Evolutionary conservation across 37 sponge, comb jelly and placozoan species (phyloP).

Genomic region (Haliclona indistincta): DNA sequence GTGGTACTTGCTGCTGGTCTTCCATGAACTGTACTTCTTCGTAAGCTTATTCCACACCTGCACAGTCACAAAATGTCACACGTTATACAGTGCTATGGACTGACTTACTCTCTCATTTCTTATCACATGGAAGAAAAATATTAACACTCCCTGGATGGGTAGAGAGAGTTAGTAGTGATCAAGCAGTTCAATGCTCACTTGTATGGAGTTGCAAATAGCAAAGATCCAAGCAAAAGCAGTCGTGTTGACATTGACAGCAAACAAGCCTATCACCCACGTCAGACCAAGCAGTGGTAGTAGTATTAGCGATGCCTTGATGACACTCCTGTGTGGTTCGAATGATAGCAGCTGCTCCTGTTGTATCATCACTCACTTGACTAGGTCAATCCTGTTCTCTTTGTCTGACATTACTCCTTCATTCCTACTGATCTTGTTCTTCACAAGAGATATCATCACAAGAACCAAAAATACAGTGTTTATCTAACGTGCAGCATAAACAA

Average conservation of each 20-base stretch:
- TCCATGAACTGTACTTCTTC: no score
- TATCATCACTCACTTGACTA: not conserved
- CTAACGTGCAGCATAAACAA: not conserved
- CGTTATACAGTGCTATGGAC: no score
- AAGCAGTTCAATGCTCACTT: not conserved
- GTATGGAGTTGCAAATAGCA: conserved; percentile 24
- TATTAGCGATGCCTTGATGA: conserved; percentile 6
- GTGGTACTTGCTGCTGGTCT: no score
- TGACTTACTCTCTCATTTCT: not conserved
- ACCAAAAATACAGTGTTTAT: conserved; percentile 27
- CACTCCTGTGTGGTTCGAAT: conserved; percentile 27
- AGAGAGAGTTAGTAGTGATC: not conserved
- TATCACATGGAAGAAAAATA: not conserved
- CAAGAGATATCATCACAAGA: not conserved
- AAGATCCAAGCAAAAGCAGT: conserved; percentile 23
- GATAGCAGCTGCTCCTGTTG: no score
- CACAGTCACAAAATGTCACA: no score
- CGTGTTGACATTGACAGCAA: conserved; percentile 24
- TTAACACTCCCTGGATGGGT: not conserved
- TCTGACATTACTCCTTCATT: not conserved
- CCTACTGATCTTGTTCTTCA: not conserved
- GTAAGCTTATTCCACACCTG: no score
- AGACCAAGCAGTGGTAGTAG: conserved; percentile 34
- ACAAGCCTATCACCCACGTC: conserved; percentile 28
- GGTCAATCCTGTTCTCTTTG: not conserved